Base-by-base conservation (phyloP, 1,140 invertebrate genomes). In the Neelides sp. region DNA sequence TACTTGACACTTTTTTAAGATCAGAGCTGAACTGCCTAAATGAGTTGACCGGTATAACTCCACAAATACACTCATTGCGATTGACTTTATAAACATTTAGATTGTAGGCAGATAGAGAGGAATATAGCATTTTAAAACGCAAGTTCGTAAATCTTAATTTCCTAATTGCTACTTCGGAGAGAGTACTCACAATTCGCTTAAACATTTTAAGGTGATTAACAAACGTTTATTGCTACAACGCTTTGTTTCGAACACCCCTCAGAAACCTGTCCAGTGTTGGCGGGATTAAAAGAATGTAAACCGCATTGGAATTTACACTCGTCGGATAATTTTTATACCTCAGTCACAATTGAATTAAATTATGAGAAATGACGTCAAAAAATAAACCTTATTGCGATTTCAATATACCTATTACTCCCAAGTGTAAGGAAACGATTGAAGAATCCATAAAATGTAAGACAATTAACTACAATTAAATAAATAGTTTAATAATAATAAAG, bases 371-470 rank as follows among this genome's bases (percentile, higher is more conserved):
- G 30, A 34, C 8, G 30, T 34, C 30, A 34, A 34, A 10, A 20
- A 19, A 36, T 2, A 20, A 44, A 26, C 28, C 37, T 23, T 57
- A 50, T 48, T 40, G 44, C 17, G 58, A 60, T 27, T 24, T 60
- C 12, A 60, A 60, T 36, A 60, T 60, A 34, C 54, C 58, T 2
- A 26, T 52, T 26, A 54, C 51, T 12, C 43, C 51, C 1, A 32
- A 52, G 24, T 50, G 48, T 23, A 15, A 42, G 8, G 23, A 43
- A 32, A 36, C 52, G 8, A 51, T 49, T 45, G 40, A 48, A 23
- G 36, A n/a, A 26, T 54, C 58, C 4, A 30, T 60, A 17, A 32
- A 47, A 43, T 23, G 58, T 60, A 57, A 60, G 51, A 19, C 20
- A 41, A 40, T 27, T 8, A 15, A 22, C 17, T 15, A 47, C 40